Base-by-base conservation (phyloP, 2,797 vertebrate species). In the Leptatherina wallacei region DNA sequence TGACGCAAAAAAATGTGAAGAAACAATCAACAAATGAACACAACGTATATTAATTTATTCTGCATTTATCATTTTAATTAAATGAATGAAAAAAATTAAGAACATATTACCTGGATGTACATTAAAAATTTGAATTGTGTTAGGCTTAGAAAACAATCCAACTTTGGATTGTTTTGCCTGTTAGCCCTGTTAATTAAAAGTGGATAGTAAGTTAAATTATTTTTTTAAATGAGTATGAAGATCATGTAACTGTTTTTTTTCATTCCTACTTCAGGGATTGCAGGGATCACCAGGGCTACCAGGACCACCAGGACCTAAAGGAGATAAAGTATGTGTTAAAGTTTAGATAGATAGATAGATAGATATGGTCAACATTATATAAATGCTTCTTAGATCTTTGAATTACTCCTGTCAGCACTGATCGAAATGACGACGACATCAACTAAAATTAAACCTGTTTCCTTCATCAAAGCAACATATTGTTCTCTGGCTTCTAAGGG, bases 301-400 rank as follows among this genome's bases (percentile, higher is more conserved):
- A 58, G 95, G 95, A 72, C 85, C 52, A 78, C 77, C 81, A 16
- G 94, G 95, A 56, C 87, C 74, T 20, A 94, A 94, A 91, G 95
- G 95, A 83, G 93, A 95, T 52, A 95, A 94, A 91, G 95, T 95
- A 90, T 54, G 87, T 78, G 14, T 38, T 29, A 2, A 12, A 54
- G 52, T 30, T 30, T 49, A 10, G 10, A 22, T 4, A 3, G 22
- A 11, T 42, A 42, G 40, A 18, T 18, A 16, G 40, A 42, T 42
- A 42, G 40, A 14, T 40, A n/a, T 30, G 30, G 30, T 30, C 30
- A 35, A 9, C 3, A 35, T 40, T 14, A 3, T 40, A 3, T 14
- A 0, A 14, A 40, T 40, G 38, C 38, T 40, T 40, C 38, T 40
- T 2, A 40, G 38, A 40, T 40, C 38, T 40, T 40, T 40, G 38